phyloP scores from a whole-genome alignment of 2,888 invertebrate genomes.

The Ptycholaimellus sp. region DNA sequence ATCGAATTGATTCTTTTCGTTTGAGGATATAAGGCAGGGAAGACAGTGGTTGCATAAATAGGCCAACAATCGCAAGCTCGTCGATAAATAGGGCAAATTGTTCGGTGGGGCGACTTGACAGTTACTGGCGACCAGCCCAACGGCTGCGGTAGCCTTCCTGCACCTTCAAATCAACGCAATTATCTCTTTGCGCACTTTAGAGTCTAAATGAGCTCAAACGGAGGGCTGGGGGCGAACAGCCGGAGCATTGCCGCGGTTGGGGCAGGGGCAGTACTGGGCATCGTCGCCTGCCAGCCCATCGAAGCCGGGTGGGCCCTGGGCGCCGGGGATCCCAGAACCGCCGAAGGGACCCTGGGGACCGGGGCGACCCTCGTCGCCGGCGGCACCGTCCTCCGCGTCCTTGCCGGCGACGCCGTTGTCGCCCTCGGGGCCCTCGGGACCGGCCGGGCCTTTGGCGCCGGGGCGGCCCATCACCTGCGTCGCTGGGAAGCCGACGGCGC shows the following conservation, averaged over 20 bases:
- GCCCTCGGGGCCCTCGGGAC: neutral
- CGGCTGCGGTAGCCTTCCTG: too few species aligned
- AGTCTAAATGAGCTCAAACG: too few species aligned
- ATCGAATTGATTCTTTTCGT: too few species aligned
- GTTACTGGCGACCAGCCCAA: too few species aligned
- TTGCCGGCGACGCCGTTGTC: neutral
- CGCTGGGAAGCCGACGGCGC: neutral
- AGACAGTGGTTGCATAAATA: too few species aligned
- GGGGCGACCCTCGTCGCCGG: neutral
- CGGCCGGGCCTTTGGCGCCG: neutral
- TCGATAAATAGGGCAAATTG: too few species aligned
- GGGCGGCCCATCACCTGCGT: neutral
- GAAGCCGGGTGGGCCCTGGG: neutral
- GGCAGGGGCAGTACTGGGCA: constrained; percentile 3
- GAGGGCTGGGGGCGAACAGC: too few species aligned
- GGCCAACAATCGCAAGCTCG: too few species aligned
- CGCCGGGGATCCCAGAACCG: neutral
- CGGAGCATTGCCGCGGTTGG: neutral
- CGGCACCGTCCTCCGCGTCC: neutral
- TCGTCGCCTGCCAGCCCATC: constrained; percentile 1
- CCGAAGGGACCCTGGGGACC: neutral
- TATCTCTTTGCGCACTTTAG: too few species aligned
- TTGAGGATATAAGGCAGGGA: too few species aligned
- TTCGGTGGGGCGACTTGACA: too few species aligned
- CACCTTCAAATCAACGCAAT: too few species aligned